These are phyloP conservation scores for Taxidea taxus DNA, from an alignment of 2,113 vertebrate species.

Conservation along the genomic window DNA sequence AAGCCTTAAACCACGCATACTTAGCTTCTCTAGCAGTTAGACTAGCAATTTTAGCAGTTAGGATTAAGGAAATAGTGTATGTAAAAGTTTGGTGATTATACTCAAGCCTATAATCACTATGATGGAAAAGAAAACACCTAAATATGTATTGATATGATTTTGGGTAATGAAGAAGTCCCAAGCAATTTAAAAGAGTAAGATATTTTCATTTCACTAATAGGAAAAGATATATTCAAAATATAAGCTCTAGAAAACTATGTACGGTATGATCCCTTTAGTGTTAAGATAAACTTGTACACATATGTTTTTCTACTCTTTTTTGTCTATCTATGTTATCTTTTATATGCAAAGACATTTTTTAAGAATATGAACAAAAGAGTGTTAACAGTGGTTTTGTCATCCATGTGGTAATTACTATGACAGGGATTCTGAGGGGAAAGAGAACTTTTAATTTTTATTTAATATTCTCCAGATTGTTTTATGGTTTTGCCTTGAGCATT, in stretches of 20 bases:
- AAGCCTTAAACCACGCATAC: background rate
- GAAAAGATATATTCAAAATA: background rate
- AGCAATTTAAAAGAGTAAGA: background rate
- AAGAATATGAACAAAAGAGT: background rate
- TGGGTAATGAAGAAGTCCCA: background rate
- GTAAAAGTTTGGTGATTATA: background rate
- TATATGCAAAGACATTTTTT: background rate
- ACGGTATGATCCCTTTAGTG: background rate
- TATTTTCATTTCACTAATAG: background rate
- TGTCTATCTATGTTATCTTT: background rate
- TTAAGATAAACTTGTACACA: background rate
- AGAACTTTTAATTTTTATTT: background rate
- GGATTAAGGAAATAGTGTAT: background rate
- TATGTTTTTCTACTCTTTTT: background rate
- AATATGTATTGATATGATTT: background rate
- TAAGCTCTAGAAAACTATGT: background rate
- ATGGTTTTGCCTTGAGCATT: background rate
- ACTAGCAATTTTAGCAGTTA: background rate
- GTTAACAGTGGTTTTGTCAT: background rate
- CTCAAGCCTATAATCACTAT: background rate
- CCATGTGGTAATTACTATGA: background rate
- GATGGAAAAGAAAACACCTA: background rate
- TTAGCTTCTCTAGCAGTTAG: background rate
- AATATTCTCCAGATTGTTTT: background rate
- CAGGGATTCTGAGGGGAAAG: background rate